Conservation (phyloP, 2,113 vertebrate species). For the Choloepus hoffmanni region DNA sequence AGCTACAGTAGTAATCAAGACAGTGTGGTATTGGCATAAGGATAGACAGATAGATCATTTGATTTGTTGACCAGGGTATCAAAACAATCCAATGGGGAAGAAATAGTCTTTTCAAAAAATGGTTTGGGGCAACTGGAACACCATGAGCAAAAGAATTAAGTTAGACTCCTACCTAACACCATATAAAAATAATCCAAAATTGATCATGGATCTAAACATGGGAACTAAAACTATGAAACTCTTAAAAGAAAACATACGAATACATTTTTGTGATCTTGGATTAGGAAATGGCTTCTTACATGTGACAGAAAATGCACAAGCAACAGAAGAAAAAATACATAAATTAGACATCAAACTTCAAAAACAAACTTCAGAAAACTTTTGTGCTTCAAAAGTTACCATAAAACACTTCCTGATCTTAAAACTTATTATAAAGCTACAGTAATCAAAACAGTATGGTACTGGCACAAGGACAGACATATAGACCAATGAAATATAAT, state of each 20-base stretch:
- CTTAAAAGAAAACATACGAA: background rate
- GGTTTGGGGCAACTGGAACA: background rate
- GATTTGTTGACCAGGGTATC: background rate
- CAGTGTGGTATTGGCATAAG: background rate
- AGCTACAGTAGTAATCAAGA: background rate
- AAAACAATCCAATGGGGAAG: background rate
- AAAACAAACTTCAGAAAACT: background rate
- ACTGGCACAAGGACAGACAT: too few relatives aligned
- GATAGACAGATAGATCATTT: background rate
- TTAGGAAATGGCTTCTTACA: background rate
- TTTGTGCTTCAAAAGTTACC: background rate
- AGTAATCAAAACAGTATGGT: too few relatives aligned
- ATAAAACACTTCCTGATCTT: too few relatives aligned
- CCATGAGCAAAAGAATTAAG: background rate
- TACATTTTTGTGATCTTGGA: background rate
- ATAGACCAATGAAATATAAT: too few relatives aligned
- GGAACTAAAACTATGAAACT: background rate
- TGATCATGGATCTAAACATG: background rate
- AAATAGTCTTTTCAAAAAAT: background rate
- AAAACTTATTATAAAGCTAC: too few relatives aligned
- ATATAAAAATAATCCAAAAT: background rate
- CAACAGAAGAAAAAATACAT: background rate
- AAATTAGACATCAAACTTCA: background rate
- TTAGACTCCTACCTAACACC: background rate
- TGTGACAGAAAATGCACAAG: background rate